A percentile compares a stretch with the other conserved stretches of the same genome.
These are phyloP conservation scores for Ichneumoninae sp. DNA, from an alignment of 2,888 invertebrate species.

Conservation along the genomic window DNA sequence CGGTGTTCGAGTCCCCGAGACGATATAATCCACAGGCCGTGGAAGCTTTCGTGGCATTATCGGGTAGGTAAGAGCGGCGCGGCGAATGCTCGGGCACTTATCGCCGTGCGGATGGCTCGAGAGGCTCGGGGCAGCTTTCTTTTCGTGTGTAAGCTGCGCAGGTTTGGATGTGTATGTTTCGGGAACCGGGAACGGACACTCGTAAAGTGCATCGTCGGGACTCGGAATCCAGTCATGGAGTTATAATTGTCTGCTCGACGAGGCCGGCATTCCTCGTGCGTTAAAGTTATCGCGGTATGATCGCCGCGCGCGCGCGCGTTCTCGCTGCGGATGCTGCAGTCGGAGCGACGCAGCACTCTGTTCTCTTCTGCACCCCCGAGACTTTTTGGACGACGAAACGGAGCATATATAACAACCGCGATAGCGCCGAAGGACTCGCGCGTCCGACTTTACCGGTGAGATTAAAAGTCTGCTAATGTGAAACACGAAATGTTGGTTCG, in stretches of 20 bases:
- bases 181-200: conserved; percentile 30
- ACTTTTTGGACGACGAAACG: conserved; percentile 63
- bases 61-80: conserved; percentile 5
- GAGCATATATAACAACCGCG: conserved; percentile 59
- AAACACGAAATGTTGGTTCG: background rate
- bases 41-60: conserved; percentile 9
- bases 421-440: conserved; percentile 64
- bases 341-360: conserved; percentile 4
- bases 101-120: conserved; percentile 21
- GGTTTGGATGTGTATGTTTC: background rate
- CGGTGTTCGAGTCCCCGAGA: conserved; percentile 20
- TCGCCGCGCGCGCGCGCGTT: conserved; percentile 66
- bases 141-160: background rate
- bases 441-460: conserved; percentile 12
- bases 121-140: background rate
- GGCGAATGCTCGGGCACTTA: conserved; percentile 25
- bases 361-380: conserved; percentile 4
- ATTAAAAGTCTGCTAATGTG: background rate
- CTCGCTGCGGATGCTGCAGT: conserved; percentile 19
- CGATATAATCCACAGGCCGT: background rate
- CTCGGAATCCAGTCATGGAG: conserved; percentile 67
- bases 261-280: conserved; percentile 74
- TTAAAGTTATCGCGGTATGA: conserved; percentile 77
- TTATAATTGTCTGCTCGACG: conserved; percentile 77
- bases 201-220: conserved; percentile 64